Evolutionary conservation across 2,797 vertebrate genomes (phyloP), one percentile per base, ranked within the genome.

Genomic region (Spheniscus humboldti): DNA sequence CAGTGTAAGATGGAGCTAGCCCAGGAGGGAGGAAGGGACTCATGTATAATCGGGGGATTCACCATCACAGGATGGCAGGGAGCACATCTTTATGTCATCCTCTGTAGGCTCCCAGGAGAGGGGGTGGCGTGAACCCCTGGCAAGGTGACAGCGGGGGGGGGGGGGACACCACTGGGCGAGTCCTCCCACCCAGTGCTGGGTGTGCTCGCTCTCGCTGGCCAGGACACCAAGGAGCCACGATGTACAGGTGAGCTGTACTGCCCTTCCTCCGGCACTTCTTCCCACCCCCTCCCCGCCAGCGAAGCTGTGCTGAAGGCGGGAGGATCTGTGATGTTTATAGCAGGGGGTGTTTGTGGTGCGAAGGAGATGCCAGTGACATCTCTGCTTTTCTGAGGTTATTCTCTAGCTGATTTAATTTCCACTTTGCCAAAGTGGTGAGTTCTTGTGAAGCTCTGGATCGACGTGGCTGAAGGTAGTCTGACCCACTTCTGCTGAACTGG

Each of bases 401-500:
- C 87, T 94, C 67, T 73, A 84, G 31, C 82, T 90, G 77, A 81
- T 90, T 62, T 85, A 75, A 84, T 81, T 80, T 80, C 72, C 69
- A 60, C 45, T 92, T 90, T 62, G 72, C 67, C 88, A 55, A 92
- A 94, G 78, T 76, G 72, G 53, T 2, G 7, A 77, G 78, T 77
- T 82, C 90, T 86, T 66, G 33, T 52, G 79, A 78, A 81, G 82
- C 87, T 88, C 73, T 68, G 53, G 73, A 47, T 94, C 0, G 1
- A n/a, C 16, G 3, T 96, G 92, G 86, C 71, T 92, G 77, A 92
- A 91, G 95, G 96, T 95, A 86, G 75, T 13, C 76, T 90, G 90
- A 95, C 92, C 93, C 95, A 89, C 30, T 94, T 93, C 92, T 97
- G 89, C 75, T 95, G 92, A 92, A 89, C 93, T 94, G 88, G 93